These are phyloP conservation scores for Geothlypis trichas DNA, from an alignment of 2,113 vertebrate genomes.

Conservation along the genomic window DNA sequence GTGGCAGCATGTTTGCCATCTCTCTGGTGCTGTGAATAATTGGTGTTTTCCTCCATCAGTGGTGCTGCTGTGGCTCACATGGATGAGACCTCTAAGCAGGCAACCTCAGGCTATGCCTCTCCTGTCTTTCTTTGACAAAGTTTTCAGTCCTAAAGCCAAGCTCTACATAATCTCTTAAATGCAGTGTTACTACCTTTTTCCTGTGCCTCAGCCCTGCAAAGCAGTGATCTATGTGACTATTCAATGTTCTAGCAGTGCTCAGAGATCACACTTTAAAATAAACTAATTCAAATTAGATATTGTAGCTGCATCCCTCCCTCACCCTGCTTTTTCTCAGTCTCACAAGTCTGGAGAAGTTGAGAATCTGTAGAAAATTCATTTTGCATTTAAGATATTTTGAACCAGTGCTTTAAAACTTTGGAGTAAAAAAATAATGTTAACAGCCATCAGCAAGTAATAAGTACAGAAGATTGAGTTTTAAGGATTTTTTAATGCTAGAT, in stretches of 20 bases:
- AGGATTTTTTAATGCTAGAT: not conserved
- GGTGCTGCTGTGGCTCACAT: not conserved
- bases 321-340: not conserved
- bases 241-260: not conserved
- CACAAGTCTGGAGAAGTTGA: not conserved
- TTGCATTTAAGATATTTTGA: not conserved
- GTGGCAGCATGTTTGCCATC: not conserved
- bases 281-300: not conserved
- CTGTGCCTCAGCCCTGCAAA: not conserved
- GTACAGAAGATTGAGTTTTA: not conserved
- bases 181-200: not conserved
- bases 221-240: rapidly evolving
- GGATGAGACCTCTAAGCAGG: rapidly evolving
- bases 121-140: not conserved
- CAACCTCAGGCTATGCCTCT: not conserved
- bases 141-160: not conserved
- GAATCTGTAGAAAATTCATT: not conserved
- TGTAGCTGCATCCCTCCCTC: not conserved
- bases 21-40: not conserved
- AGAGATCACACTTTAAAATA: not conserved
- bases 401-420: not conserved
- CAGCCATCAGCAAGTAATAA: not conserved
- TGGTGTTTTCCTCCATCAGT: not conserved
- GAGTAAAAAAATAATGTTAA: not conserved
- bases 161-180: not conserved